phyloP scores from a whole-genome alignment of 2,113 vertebrate genomes.

The Chloebia gouldiae region DNA sequence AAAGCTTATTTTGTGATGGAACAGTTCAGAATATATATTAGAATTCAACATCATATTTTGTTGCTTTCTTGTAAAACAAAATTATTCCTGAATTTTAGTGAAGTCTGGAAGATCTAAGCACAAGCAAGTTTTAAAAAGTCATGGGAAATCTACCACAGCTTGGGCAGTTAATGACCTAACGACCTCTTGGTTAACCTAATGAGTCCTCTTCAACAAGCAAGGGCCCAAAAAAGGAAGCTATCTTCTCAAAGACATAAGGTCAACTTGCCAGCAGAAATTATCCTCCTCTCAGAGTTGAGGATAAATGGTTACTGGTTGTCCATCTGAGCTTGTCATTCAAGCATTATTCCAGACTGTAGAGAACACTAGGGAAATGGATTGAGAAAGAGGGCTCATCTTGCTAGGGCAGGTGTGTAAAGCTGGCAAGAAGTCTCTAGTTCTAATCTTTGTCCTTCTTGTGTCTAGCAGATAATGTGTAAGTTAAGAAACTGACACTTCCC shows the following conservation, averaged over 20 bases:
- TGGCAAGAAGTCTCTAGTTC: neutral
- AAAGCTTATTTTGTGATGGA: neutral
- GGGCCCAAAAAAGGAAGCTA: neutral
- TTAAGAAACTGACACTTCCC: neutral
- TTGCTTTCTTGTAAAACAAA: neutral
- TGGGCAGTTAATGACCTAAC: slow-evolving; percentile 22
- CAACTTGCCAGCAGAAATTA: neutral
- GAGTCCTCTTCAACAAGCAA: neutral
- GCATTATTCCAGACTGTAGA: neutral
- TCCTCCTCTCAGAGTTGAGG: neutral
- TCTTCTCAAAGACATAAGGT: neutral
- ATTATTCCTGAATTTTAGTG: neutral
- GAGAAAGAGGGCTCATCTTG: neutral
- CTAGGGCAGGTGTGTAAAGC: neutral
- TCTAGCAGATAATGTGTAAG: neutral
- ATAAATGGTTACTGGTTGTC: neutral
- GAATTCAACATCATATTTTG: neutral
- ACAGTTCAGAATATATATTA: neutral
- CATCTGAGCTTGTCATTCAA: neutral
- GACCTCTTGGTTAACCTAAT: slow-evolving; percentile 24
- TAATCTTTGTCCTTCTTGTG: neutral
- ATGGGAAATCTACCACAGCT: neutral
- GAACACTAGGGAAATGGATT: neutral
- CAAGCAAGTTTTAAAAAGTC: neutral
- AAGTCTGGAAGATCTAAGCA: neutral